These are phyloP conservation scores for Danio aesculapii DNA, from an alignment of 2,797 vertebrate species.

Conservation along the genomic window DNA sequence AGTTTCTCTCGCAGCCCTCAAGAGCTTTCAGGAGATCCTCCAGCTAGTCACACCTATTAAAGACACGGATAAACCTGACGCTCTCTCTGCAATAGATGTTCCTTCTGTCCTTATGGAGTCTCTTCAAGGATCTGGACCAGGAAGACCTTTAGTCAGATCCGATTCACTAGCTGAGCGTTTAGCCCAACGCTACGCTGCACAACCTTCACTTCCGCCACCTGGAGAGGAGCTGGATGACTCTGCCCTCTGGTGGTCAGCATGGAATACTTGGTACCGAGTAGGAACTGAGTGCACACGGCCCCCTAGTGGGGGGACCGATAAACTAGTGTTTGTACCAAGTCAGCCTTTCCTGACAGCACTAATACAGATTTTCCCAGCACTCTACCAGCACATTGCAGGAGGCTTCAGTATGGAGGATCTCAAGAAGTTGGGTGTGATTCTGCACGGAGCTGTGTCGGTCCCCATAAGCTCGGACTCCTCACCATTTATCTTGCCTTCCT, in stretches of 20 bases:
- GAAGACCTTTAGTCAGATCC: slow-evolving; percentile 89
- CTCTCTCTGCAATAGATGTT: slow-evolving; percentile 89
- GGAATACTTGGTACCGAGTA: slow-evolving; percentile 97
- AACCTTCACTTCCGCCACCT: slow-evolving; percentile 80
- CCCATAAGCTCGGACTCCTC: slow-evolving; percentile 99
- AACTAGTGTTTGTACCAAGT: slow-evolving; percentile 94
- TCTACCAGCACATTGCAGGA: slow-evolving; percentile 96
- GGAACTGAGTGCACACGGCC: slow-evolving; percentile 95
- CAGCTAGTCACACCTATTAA: slow-evolving; percentile 93
- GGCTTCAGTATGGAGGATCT: slow-evolving; percentile 98
- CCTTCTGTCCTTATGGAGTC: slow-evolving; percentile 89
- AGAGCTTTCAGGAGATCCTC: slow-evolving; percentile 98
- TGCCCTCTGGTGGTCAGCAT: slow-evolving; percentile 97
- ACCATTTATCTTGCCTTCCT: slow-evolving; percentile 97
- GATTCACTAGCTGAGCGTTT: slow-evolving; percentile 94
- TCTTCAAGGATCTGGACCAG: slow-evolving; percentile 85
- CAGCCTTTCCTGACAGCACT: slow-evolving; percentile 98
- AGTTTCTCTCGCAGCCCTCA: slow-evolving; percentile 97
- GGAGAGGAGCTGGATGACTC: slow-evolving; percentile 93
- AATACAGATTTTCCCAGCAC: slow-evolving; percentile 96
- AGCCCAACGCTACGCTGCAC: slow-evolving; percentile 81
- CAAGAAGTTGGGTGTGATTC: slow-evolving; percentile 92
- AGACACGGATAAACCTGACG: slow-evolving; percentile 90
- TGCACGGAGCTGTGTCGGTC: slow-evolving; percentile 95
- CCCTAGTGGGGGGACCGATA: slow-evolving; percentile 83